These are phyloP conservation scores for Brachyptera risi DNA, from an alignment of 2,888 invertebrate species.

Conservation along the genomic window DNA sequence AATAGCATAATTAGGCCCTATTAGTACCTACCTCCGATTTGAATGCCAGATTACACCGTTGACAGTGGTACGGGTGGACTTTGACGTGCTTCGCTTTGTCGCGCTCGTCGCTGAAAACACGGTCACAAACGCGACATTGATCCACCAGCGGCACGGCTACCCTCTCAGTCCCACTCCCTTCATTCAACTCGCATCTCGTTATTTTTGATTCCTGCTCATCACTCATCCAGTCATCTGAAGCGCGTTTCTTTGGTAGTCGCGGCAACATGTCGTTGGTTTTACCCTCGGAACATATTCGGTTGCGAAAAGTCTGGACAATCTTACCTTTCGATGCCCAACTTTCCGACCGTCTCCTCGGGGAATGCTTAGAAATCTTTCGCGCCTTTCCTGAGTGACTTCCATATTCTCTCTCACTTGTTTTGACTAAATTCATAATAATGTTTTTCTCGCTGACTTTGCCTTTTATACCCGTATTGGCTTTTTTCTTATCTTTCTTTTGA, in stretches of 20 bases:
- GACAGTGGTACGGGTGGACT: constrained; percentile 30
- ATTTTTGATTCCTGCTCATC: too few species aligned
- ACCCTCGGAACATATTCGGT: too few species aligned
- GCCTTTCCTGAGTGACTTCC: background rate
- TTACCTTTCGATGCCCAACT: background rate
- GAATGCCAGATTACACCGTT: constrained; percentile 30
- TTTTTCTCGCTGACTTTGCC: background rate
- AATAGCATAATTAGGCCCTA: background rate
- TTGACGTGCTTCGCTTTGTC: constrained; percentile 25
- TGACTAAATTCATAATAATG: background rate
- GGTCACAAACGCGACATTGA: constrained; percentile 24
- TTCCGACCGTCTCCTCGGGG: background rate
- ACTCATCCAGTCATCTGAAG: too few species aligned
- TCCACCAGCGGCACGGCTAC: background rate
- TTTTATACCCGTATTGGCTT: background rate
- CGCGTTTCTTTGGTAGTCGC: too few species aligned
- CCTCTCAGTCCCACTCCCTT: background rate
- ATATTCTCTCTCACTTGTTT: background rate
- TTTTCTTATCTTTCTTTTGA: background rate
- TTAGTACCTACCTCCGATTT: constrained; percentile 26
- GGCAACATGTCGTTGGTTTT: too few species aligned
- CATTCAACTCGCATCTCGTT: too few species aligned
- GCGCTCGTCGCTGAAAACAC: constrained; percentile 7
- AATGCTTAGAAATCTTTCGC: background rate
- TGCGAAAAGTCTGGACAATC: too few species aligned